Evolutionary conservation across 1,140 invertebrate species (phyloP).

Genomic region (Scaptomyza graminum): DNA sequence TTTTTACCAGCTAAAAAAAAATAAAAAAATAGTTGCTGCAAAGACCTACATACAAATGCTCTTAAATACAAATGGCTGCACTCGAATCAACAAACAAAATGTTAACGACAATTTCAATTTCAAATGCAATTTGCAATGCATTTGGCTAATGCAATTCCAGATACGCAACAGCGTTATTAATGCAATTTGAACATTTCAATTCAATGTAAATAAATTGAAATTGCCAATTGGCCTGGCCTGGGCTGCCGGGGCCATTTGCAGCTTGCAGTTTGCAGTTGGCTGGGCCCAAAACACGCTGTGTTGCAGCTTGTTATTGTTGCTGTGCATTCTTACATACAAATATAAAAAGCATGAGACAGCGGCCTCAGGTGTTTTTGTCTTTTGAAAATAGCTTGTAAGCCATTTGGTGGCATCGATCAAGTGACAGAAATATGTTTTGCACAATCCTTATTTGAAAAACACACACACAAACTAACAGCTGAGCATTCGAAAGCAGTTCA

Average conservation of each 20-base stretch:
- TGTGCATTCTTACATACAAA: conserved; percentile 8
- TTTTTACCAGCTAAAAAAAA: too few relatives aligned
- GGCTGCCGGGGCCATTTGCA: conserved; percentile 12
- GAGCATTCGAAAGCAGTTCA: conserved; percentile 34
- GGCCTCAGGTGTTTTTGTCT: conserved; percentile 40
- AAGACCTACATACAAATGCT: background rate
- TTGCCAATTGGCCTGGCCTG: conserved; percentile 28
- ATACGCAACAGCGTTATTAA: conserved; percentile 27
- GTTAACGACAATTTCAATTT: conserved; percentile 20
- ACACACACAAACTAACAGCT: too few relatives aligned
- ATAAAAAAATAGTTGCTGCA: too few relatives aligned
- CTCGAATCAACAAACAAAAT: conserved; percentile 6
- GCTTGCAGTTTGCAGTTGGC: conserved; percentile 28
- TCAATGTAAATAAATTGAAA: conserved; percentile 34
- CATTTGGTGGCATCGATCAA: conserved; percentile 43
- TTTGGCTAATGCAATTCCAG: conserved; percentile 24
- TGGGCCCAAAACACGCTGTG: conserved; percentile 16
- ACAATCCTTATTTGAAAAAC: conserved; percentile 7
- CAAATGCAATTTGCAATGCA: conserved; percentile 2
- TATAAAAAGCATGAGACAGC: background rate
- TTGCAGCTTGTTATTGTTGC: background rate
- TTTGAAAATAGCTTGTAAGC: conserved; percentile 14
- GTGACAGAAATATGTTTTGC: conserved; percentile 41
- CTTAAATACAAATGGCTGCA: conserved; percentile 18
- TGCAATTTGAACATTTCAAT: conserved; percentile 30